Evolutionary conservation across 2,888 invertebrate species (phyloP).

Genomic region (Aspidiotus rigidus): DNA sequence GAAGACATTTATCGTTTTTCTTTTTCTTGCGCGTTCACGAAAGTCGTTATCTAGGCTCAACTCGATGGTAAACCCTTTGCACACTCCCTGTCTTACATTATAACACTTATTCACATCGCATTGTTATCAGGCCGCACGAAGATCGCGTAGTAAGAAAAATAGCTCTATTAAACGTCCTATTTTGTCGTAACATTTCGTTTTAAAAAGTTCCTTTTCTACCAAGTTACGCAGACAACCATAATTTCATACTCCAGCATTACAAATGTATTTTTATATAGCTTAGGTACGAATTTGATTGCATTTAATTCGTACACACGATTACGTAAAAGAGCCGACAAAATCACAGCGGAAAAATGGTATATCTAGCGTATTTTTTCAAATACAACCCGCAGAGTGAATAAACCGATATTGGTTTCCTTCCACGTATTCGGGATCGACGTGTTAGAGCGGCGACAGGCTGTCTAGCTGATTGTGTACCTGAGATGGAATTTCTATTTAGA

Average conservation of each 20-base stretch:
- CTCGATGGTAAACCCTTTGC: not conserved
- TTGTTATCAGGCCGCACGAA: constrained; percentile 13
- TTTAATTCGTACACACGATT: too few relatives aligned
- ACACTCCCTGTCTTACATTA: not conserved
- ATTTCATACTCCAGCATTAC: too few relatives aligned
- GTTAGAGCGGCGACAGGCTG: not conserved
- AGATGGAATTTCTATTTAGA: not conserved
- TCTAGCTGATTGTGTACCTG: not conserved
- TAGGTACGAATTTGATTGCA: too few relatives aligned
- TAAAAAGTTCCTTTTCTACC: not conserved
- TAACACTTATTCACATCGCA: constrained; percentile 19
- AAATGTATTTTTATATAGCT: too few relatives aligned
- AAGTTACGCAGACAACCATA: too few relatives aligned
- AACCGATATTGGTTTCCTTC: too few relatives aligned
- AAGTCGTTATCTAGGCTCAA: constrained; percentile 16
- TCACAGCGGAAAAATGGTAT: too few relatives aligned
- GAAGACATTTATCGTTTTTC: constrained; percentile 26
- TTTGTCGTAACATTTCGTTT: constrained; percentile 5
- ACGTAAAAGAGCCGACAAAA: too few relatives aligned
- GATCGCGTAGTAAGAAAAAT: constrained; percentile 22
- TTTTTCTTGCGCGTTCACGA: constrained; percentile 14
- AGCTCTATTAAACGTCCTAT: constrained; percentile 27
- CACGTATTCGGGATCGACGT: too few relatives aligned
- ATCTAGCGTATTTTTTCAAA: too few relatives aligned
- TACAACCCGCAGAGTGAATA: too few relatives aligned